Evolutionary conservation across 2,888 invertebrate species (phyloP).

Genomic region (Diachrysia chrysitis): DNA sequence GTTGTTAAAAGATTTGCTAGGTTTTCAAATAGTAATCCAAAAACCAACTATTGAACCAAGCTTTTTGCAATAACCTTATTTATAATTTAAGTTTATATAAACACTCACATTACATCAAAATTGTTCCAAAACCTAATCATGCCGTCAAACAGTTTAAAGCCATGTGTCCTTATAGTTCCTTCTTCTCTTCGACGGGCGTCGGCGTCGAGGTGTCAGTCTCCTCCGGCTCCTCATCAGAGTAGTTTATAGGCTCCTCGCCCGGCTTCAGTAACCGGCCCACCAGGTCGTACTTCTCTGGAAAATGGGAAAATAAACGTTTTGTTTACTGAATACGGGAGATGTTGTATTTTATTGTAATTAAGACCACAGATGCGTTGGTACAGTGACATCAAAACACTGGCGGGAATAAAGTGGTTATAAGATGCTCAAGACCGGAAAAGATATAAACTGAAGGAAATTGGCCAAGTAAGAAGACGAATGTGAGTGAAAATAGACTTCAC

Average conservation of each 20-base stretch:
- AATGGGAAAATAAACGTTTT: neutral
- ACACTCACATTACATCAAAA: constrained; percentile 23
- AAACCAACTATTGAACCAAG: neutral
- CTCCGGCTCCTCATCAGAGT: constrained; percentile 96
- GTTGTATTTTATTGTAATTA: too few relatives aligned
- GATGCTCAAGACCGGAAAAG: too few relatives aligned
- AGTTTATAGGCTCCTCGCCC: constrained; percentile 96
- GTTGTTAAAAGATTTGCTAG: neutral
- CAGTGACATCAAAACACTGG: too few relatives aligned
- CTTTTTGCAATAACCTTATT: neutral
- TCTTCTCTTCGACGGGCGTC: constrained; percentile 75
- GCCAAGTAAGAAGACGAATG: too few relatives aligned
- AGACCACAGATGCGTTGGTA: too few relatives aligned
- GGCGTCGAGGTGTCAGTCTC: constrained; percentile 79
- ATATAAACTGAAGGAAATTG: too few relatives aligned
- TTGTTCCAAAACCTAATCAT: constrained; percentile 19
- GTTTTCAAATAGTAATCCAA: neutral
- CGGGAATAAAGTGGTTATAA: too few relatives aligned
- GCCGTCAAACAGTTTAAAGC: constrained; percentile 38
- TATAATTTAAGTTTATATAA: constrained; percentile 8
- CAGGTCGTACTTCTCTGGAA: constrained; percentile 97
- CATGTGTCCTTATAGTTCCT: constrained; percentile 70
- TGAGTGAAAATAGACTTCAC: too few relatives aligned
- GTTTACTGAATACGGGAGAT: neutral
- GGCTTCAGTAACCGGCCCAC: constrained; percentile 97